phyloP scores from a whole-genome alignment of 2,113 vertebrate species.

The Lepidothrix coronata region DNA sequence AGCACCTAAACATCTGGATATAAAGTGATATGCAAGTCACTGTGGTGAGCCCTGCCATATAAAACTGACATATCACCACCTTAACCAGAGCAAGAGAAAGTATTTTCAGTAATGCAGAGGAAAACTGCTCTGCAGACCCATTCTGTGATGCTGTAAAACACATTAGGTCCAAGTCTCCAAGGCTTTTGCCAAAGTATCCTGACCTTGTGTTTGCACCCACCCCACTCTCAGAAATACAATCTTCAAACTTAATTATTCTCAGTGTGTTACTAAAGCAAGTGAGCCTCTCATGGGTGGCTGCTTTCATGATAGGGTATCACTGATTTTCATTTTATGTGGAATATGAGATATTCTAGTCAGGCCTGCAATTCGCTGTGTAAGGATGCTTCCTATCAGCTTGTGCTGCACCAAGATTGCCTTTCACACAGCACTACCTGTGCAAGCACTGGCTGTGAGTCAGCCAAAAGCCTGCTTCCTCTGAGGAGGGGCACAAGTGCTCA shows the following conservation, averaged over 20 bases:
- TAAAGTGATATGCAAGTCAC: neutral
- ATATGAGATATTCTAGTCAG: neutral
- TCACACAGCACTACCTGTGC: neutral
- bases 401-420: neutral
- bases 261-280: neutral
- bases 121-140: neutral
- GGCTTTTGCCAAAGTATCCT: neutral
- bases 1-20: constrained; percentile 19
- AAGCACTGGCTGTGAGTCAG: neutral
- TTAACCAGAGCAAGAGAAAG: neutral
- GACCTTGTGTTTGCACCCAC: neutral
- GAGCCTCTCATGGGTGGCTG: constrained; percentile 9
- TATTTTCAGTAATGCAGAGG: neutral
- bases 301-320: neutral
- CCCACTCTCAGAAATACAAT: neutral
- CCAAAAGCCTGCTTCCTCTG: accelerated
- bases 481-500: neutral
- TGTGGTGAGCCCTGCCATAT: neutral
- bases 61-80: neutral
- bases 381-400: neutral
- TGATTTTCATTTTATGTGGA: constrained; percentile 31
- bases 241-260: constrained; percentile 34
- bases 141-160: neutral
- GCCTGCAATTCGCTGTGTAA: neutral
- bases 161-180: neutral